A percentile compares a stretch with the other conserved stretches of the same genome.
Evolutionary conservation across 2,888 invertebrate species (phyloP).

Genomic region (Nephrotoma flavescens): DNA sequence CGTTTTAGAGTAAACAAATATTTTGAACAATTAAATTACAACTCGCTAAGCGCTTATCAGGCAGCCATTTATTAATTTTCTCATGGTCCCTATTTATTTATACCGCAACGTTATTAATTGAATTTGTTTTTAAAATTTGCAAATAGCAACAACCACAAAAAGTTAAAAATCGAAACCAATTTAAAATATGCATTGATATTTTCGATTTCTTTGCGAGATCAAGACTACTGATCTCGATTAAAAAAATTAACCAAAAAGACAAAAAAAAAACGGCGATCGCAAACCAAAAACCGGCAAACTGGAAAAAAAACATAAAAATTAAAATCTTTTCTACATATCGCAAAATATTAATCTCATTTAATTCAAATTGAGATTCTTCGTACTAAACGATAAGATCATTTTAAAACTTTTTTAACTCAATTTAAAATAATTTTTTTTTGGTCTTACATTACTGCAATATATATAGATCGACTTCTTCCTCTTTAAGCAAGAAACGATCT

Average conservation of each 20-base stretch:
- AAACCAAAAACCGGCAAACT: not conserved
- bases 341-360: slow-evolving; percentile 2
- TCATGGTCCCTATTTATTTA: not conserved
- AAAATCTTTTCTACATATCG: not conserved
- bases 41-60: not conserved
- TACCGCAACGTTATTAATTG: not conserved
- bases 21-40: not conserved
- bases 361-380: slow-evolving; percentile 3
- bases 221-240: not conserved
- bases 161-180: not conserved
- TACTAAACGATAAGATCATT: slow-evolving; percentile 1
- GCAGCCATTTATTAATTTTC: not conserved
- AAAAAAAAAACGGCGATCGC: not conserved
- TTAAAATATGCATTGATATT: not conserved
- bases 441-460: not conserved
- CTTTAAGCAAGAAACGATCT: not conserved
- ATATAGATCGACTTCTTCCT: slow-evolving; percentile 1
- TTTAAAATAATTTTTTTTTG: slow-evolving; percentile 1
- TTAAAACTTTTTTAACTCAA: slow-evolving; percentile 1
- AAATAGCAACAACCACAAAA: not conserved
- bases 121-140: not conserved
- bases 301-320: not conserved
- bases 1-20: too few relatives aligned
- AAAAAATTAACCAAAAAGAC: not conserved
- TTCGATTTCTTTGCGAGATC: not conserved